These are phyloP conservation scores for Sinopyrophorus schimmeli DNA, from an alignment of 2,888 invertebrate species.

Conservation along the genomic window DNA sequence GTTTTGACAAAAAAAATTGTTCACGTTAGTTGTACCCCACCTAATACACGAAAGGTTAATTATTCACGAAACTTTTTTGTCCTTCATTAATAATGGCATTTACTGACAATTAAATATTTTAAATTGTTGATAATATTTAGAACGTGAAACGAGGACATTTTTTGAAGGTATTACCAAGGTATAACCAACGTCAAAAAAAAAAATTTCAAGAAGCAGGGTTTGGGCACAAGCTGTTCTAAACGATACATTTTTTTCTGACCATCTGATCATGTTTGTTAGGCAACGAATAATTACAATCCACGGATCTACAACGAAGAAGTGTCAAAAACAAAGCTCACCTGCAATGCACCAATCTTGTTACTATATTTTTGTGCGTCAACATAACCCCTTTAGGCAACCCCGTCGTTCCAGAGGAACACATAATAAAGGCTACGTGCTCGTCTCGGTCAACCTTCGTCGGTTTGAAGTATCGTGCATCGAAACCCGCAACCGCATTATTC, in stretches of 20 bases:
- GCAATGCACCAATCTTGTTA: slow-evolving; percentile 7
- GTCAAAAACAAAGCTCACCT: slow-evolving; percentile 1
- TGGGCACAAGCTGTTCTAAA: too few relatives aligned
- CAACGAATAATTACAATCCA: not conserved
- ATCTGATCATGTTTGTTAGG: not conserved
- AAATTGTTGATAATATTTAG: too few relatives aligned
- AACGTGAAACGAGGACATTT: too few relatives aligned
- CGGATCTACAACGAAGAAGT: not conserved
- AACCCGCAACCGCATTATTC: slow-evolving; percentile 43
- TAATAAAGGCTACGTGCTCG: slow-evolving; percentile 39
- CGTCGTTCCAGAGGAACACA: slow-evolving; percentile 73
- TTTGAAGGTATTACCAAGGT: too few relatives aligned
- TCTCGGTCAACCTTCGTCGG: slow-evolving; percentile 29
- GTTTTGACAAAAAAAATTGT: too few relatives aligned
- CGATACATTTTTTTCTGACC: not conserved
- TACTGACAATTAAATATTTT: too few relatives aligned
- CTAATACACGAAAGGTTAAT: too few relatives aligned
- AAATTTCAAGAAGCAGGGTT: not conserved
- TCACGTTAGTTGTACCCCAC: too few relatives aligned
- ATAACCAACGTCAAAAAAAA: not conserved
- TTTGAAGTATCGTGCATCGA: slow-evolving; percentile 17
- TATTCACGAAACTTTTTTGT: too few relatives aligned
- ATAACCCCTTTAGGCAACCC: slow-evolving; percentile 70
- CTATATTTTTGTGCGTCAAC: slow-evolving; percentile 61
- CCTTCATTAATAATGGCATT: too few relatives aligned